Evolutionary conservation across 2,113 vertebrate genomes (phyloP).

Genomic region (Oryzias melastigma): DNA sequence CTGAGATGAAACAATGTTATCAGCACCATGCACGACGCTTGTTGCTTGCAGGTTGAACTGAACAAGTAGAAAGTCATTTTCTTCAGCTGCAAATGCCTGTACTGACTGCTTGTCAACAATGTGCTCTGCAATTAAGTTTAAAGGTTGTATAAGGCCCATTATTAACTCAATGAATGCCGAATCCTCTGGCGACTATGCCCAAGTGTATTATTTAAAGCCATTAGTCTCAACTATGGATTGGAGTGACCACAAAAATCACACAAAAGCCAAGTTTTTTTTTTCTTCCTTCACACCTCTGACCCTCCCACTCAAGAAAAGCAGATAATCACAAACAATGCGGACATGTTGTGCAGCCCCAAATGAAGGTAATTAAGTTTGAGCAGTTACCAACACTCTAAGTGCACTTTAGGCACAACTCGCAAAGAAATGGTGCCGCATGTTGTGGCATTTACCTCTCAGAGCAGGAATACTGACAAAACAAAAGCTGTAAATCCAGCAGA

Average conservation of each 20-base stretch:
- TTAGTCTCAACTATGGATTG: slow-evolving; percentile 61
- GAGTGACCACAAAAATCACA: slow-evolving; percentile 37
- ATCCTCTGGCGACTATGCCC: slow-evolving; percentile 33
- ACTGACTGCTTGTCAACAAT: slow-evolving; percentile 51
- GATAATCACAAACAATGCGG: slow-evolving; percentile 47
- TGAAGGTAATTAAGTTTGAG: slow-evolving; percentile 65
- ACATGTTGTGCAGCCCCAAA: slow-evolving; percentile 45
- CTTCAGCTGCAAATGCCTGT: slow-evolving; percentile 36
- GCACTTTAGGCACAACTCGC: slow-evolving; percentile 63
- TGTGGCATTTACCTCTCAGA: slow-evolving; percentile 19
- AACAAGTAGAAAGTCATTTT: slow-evolving; percentile 50
- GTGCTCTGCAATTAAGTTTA: slow-evolving; percentile 53
- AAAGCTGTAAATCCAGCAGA: slow-evolving; percentile 48
- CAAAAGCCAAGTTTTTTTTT: slow-evolving; percentile 62
- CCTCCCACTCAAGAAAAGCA: slow-evolving; percentile 52
- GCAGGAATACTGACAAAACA: slow-evolving; percentile 50
- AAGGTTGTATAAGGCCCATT: slow-evolving; percentile 56
- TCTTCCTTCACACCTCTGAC: slow-evolving; percentile 49
- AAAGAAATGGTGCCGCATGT: slow-evolving; percentile 47
- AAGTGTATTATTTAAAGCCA: slow-evolving; percentile 62
- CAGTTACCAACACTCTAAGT: slow-evolving; percentile 52
- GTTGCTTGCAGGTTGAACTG: slow-evolving; percentile 52
- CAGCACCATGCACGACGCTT: slow-evolving; percentile 46
- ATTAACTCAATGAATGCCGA: slow-evolving; percentile 65
- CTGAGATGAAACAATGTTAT: slow-evolving; percentile 65